A percentile compares a stretch with the other conserved stretches of the same genome.
Conservation (phyloP, 1,140 invertebrate genomes). For the Plutomurus gul region DNA sequence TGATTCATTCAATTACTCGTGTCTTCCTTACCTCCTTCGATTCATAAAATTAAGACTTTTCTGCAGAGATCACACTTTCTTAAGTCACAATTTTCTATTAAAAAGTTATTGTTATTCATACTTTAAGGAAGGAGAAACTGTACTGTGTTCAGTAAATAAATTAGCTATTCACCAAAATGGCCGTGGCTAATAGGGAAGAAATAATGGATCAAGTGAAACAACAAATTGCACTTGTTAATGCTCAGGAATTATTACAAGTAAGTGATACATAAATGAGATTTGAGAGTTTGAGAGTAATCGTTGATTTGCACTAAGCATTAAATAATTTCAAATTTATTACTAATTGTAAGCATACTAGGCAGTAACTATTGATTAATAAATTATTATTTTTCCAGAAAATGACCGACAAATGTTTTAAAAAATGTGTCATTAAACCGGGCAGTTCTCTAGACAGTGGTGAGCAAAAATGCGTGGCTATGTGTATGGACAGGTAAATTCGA, state of each 20-base stretch:
- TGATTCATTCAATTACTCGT: no score
- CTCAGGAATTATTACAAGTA: constrained; percentile 88
- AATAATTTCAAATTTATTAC: no score
- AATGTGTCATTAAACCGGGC: constrained; percentile 91
- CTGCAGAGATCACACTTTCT: no score
- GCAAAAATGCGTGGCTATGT: constrained; percentile 80
- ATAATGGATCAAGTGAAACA: constrained; percentile 95
- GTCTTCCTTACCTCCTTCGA: no score
- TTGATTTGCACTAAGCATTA: background rate
- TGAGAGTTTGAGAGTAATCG: background rate
- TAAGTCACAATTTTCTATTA: no score
- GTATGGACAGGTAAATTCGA: constrained; percentile 48
- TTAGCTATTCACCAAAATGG: constrained; percentile 55
- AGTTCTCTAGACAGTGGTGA: constrained; percentile 57
- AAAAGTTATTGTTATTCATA: no score
- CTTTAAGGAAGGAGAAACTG: background rate
- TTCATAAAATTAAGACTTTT: no score
- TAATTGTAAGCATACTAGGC: background rate
- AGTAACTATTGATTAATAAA: background rate
- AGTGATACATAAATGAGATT: constrained; percentile 45
- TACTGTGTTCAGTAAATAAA: background rate
- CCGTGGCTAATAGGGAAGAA: constrained; percentile 80
- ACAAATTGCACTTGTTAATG: constrained; percentile 91
- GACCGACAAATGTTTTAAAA: constrained; percentile 96
- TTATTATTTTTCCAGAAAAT: constrained; percentile 73